These are phyloP conservation scores for Sarcophaga carnaria DNA, from an alignment of 2,888 invertebrate genomes.

Conservation along the genomic window DNA sequence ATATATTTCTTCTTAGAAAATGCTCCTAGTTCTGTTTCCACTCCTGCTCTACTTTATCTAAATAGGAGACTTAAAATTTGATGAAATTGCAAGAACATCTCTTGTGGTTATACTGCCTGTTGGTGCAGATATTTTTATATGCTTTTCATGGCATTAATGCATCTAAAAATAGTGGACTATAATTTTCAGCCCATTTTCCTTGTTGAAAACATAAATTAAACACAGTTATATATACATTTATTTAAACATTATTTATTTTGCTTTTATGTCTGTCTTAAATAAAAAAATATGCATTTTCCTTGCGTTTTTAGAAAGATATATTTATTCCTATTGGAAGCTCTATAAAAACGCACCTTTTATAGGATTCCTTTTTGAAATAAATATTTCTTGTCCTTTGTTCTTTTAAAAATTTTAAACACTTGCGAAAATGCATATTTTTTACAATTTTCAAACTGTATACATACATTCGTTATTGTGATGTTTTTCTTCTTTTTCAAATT, in stretches of 20 bases:
- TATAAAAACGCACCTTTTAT: slow-evolving; percentile 65
- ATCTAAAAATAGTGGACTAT: too few species aligned
- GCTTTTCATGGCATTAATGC: too few species aligned
- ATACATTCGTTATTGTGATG: slow-evolving; percentile 65
- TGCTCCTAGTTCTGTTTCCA: too few species aligned
- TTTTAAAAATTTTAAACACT: background rate
- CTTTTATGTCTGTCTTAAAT: slow-evolving; percentile 50
- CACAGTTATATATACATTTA: background rate
- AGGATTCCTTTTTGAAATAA: slow-evolving; percentile 47
- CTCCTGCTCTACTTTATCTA: too few species aligned
- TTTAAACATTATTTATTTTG: slow-evolving; percentile 5
- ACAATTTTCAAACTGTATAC: slow-evolving; percentile 58
- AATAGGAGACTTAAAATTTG: too few species aligned
- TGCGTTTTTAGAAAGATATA: slow-evolving; percentile 8
- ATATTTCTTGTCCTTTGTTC: slow-evolving; percentile 15
- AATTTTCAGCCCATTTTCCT: too few species aligned
- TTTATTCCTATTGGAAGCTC: slow-evolving; percentile 41
- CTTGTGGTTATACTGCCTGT: too few species aligned
- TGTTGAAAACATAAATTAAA: too few species aligned
- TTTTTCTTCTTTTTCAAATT: slow-evolving; percentile 71
- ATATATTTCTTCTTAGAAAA: too few species aligned
- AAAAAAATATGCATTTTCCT: slow-evolving; percentile 59
- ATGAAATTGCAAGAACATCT: too few species aligned
- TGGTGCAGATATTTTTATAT: too few species aligned
- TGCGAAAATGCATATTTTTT: slow-evolving; percentile 63